Percentiles rank a stretch among this genome's conserved stretches.
phyloP scores from a whole-genome alignment of 2,113 vertebrate species.

The Ciconia boyciana region DNA sequence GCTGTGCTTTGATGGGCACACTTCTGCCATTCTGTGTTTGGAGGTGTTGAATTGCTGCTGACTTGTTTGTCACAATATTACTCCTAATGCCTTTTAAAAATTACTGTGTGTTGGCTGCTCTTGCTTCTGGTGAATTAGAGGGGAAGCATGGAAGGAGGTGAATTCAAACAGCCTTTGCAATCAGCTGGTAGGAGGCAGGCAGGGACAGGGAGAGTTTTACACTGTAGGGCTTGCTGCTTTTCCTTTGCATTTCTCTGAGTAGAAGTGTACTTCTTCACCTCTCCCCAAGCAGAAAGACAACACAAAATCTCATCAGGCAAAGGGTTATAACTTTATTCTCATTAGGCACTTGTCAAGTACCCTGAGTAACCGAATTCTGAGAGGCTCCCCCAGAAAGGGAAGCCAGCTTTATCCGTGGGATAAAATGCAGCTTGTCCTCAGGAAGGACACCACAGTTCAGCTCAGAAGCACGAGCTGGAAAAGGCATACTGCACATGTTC shows the following conservation, averaged over 20 bases:
- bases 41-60: background rate
- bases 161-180: background rate
- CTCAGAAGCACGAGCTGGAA: background rate
- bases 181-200: background rate
- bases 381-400: background rate
- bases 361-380: background rate
- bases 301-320: background rate
- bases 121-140: background rate
- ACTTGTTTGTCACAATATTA: slow-evolving; percentile 55
- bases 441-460: slow-evolving; percentile 6
- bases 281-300: background rate
- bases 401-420: background rate
- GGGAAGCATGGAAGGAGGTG: background rate
- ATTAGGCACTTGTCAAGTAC: background rate
- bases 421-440: background rate
- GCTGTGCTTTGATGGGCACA: background rate
- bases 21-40: background rate
- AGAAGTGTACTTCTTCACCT: background rate
- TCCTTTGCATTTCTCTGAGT: background rate
- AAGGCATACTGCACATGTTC: background rate
- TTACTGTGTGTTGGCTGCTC: background rate
- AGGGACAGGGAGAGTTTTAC: background rate
- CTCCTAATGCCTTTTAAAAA: slow-evolving; percentile 32
- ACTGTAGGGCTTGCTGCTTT: background rate
- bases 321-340: background rate